These are phyloP conservation scores for Dryobates pubescens DNA, from an alignment of 2,797 vertebrate genomes.

Conservation along the genomic window DNA sequence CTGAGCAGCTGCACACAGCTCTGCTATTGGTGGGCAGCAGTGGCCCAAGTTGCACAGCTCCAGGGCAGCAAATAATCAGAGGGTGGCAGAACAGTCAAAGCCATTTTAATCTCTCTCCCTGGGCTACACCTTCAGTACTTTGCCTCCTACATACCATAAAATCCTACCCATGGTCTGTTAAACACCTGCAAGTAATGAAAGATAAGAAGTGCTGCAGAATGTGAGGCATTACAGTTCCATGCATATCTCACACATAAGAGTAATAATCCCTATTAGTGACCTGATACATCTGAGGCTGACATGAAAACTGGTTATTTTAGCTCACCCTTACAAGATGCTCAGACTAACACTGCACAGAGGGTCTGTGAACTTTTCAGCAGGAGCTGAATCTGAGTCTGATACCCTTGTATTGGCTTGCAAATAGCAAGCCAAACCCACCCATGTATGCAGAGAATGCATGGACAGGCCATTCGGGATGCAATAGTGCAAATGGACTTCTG, in stretches of 20 bases:
- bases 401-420: not conserved
- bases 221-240: not conserved
- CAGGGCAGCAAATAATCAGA: not conserved
- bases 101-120: not conserved
- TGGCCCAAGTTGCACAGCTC: not conserved
- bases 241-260: not conserved
- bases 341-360: not conserved
- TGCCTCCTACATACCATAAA: not conserved
- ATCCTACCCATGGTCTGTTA: not conserved
- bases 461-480: not conserved
- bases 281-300: not conserved
- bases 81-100: not conserved
- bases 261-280: not conserved
- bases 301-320: not conserved
- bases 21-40: fast-evolving
- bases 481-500: not conserved
- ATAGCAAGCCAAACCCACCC: not conserved
- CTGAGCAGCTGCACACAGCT: not conserved
- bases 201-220: not conserved
- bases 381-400: not conserved
- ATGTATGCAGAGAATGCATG: not conserved
- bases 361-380: not conserved
- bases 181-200: not conserved
- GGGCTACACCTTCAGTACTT: not conserved
- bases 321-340: not conserved